These are phyloP conservation scores for Prunella strophiata DNA, from an alignment of 2,797 vertebrate genomes.

Conservation along the genomic window DNA sequence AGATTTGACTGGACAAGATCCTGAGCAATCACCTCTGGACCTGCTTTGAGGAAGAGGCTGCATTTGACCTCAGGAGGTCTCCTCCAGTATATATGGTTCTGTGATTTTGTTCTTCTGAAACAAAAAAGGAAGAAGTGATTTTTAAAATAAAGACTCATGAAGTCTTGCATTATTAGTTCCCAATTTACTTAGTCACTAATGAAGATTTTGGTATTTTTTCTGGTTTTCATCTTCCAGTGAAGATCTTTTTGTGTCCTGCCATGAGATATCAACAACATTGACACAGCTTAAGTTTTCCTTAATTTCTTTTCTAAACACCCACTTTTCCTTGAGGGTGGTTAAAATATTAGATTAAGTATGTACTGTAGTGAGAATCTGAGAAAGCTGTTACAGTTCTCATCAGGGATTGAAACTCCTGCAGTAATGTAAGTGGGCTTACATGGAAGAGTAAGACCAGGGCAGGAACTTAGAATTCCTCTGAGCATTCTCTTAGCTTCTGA, in stretches of 20 bases:
- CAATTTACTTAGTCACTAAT: not conserved
- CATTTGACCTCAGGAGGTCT: not conserved
- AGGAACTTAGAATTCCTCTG: not conserved
- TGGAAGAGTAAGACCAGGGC: not conserved
- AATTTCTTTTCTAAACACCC: not conserved
- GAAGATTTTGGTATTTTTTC: not conserved
- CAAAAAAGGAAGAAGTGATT: not conserved
- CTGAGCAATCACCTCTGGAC: not conserved
- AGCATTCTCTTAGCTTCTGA: not conserved
- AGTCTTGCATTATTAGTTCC: not conserved
- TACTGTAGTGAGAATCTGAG: not conserved
- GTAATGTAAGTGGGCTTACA: not conserved
- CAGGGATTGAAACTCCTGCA: not conserved
- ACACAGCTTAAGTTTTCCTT: not conserved
- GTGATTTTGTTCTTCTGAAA: not conserved
- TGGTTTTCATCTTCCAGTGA: not conserved
- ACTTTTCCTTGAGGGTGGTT: not conserved
- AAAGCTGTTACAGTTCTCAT: not conserved
- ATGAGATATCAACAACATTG: not conserved
- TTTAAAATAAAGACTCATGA: not conserved
- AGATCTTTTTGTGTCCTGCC: not conserved
- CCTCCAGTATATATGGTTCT: accelerated
- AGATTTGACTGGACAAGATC: not conserved
- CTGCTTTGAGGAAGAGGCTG: not conserved
- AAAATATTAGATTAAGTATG: not conserved